Base-by-base conservation (phyloP, 2,888 invertebrate species). In the Oscheius sp. region DNA sequence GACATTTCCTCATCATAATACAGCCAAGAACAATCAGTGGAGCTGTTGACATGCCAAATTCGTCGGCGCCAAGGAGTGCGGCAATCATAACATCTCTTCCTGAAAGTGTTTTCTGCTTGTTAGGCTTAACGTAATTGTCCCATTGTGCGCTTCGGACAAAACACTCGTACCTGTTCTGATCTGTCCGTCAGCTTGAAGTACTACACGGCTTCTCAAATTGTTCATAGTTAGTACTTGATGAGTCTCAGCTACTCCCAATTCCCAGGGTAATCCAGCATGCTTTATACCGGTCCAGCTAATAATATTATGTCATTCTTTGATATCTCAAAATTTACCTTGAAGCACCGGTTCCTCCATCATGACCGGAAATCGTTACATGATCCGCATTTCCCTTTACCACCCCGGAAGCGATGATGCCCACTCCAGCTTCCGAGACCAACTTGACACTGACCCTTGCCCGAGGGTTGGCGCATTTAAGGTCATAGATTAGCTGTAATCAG, bases 1-100 rank as follows among this genome's bases (percentile, higher is more conserved):
- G 99, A 88, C 99, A 99, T 89, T 99, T 99, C 73, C 99, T 92
- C 99, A 99, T 99, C 99, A 99, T 99, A 0, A 97, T 99, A 89
- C 99, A 99, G 2, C 99, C 99, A 90, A 99, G 93, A 1, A 94
- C 96, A 87, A 99, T 97, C 68, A 99, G 91, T 0, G 99, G 98
- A 1, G 97, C 98, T 0, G 99, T 99, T 89, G 96, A 96, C 91
- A 99, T 95, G 25, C 97, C 99, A 89, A 97, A 95, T 90, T 99
- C 99, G 89, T 99, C 99, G 9, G 99, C 99, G 27, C 99, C 99
- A 49, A 99, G 91, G 53, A 97, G 89, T 0, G 96, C 97, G 1
- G 96, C 98, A 27, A 98, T 94, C 84, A 96, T 92, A 29, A 99
- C 95, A 91, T 99, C 99, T 89, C 95, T 95, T 27, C 96, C 92